Evolutionary conservation across 2,113 vertebrate genomes (phyloP), one percentile per base, ranked within the genome.

Genomic region (Mirounga angustirostris): DNA sequence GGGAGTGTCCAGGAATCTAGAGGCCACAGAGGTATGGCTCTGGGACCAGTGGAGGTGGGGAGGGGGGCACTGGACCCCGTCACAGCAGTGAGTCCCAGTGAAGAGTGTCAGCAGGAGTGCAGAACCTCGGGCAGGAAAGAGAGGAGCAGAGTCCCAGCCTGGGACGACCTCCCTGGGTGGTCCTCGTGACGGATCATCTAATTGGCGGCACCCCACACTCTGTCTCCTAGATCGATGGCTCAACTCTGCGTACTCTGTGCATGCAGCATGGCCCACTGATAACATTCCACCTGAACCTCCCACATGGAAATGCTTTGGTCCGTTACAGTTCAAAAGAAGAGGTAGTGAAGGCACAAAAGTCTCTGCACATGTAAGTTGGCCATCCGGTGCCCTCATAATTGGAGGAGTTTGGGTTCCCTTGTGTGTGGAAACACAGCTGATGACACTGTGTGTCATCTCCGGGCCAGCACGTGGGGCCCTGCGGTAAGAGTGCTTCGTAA

Each of bases 201-300:
- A 89, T 1, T 1, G n/a, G n/a, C 11, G 0, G 15, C 14, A 21
- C 74, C 46, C 14, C 33, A 0, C 12, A 0, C 46, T 71, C 67
- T 89, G 22, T 2, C 18, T 36, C 93, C 1, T 96, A 99, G 99
- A 99, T 99, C 2, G 99, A 99, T 40, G 99, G 99, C 99, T 99
- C 99, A 50, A 99, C 99, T 96, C 99, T 99, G 99, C 99, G 99
- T 90, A 99, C 99, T n/a, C 99, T 99, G 99, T 99, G 99, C 99
- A 99, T 99, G 99, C 99, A 99, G 99, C 99, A 99, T 73, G 99
- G 99, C 95, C 99, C 99, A 56, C 99, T 99, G 98, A 99, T 99
- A 98, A 99, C 99, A 99, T 99, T 99, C 99, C 99, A 99, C 99
- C 99, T 99, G 98, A 99, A 99, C 99, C 99, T 99, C 99, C 99